Percentiles rank a stretch among this genome's conserved stretches.
These are phyloP conservation scores for Anoncus sp. DNA, from an alignment of 2,888 invertebrate genomes.

Conservation along the genomic window DNA sequence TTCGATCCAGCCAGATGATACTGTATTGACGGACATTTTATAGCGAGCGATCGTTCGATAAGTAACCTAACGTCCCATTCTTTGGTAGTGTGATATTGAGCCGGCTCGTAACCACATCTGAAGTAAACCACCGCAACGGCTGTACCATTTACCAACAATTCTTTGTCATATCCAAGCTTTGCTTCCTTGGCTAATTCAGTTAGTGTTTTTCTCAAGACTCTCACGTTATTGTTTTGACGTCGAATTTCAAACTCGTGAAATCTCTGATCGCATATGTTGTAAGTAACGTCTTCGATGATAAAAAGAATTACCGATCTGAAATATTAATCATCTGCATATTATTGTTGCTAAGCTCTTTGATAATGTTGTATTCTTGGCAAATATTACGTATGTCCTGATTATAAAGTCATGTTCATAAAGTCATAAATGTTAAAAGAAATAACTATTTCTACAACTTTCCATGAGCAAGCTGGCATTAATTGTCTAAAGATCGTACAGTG, in stretches of 20 bases:
- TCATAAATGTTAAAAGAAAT: no score
- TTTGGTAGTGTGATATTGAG: slow-evolving; percentile 89
- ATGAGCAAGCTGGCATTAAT: no score
- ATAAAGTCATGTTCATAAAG: no score
- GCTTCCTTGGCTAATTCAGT: slow-evolving; percentile 88
- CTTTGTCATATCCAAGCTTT: slow-evolving; percentile 86
- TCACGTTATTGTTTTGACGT: slow-evolving; percentile 88
- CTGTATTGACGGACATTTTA: slow-evolving; percentile 97
- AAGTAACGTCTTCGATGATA: slow-evolving; percentile 93
- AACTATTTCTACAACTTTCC: no score
- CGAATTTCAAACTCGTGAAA: slow-evolving; percentile 96
- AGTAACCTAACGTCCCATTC: slow-evolving; percentile 95
- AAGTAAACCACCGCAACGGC: slow-evolving; percentile 96
- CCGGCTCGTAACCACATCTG: slow-evolving; percentile 95
- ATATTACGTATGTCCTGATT: no score
- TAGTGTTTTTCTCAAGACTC: slow-evolving; percentile 90
- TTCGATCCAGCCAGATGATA: slow-evolving; percentile 97
- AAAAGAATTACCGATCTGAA: slow-evolving; percentile 90
- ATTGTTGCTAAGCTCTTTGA: background rate
- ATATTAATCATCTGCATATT: slow-evolving; percentile 29
- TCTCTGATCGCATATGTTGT: slow-evolving; percentile 97
- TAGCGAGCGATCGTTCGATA: slow-evolving; percentile 94
- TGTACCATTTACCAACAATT: slow-evolving; percentile 87
- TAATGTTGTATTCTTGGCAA: no score
- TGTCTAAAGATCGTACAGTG: no score